Base-by-base conservation (phyloP, 2,888 invertebrate species). In the Xestia ashworthii region DNA sequence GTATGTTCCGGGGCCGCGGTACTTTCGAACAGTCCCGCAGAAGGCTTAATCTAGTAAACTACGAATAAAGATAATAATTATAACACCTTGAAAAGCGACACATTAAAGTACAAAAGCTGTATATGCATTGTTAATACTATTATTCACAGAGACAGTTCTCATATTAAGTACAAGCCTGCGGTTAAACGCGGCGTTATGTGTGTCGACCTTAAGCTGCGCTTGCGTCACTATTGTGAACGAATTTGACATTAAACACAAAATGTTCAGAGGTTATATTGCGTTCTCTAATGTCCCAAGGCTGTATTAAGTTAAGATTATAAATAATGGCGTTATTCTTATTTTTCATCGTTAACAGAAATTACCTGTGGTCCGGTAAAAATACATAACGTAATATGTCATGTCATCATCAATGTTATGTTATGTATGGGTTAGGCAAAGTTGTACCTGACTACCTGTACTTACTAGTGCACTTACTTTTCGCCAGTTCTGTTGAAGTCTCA, bases 171-270 rank as follows among this genome's bases (percentile, higher is more conserved):
- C 50, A 60, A 69, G 71, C 58, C 67, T 58, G 74, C 38, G 78
- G 81, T 76, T 50, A n/a, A 55, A 11, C 41, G 72, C 69, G 38
- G 41, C 41, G 58, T 72, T 75, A 76, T 84, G 75, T 78, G 77
- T 48, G 84, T 66, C 77, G 83, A 89, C 86, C 89, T 89, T 83
- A 83, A 62, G 38, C 12, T n/a, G 71, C 53, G 71, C 79, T 88
- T 87, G 85, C 85, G 75, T 88, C 79, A 87, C 78, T 32, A 79
- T 83, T 81, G 87, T 87, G 83, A 79, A 81, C 84, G 89, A 91
- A 91, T 92, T 91, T 92, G 93, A 93, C 92, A 92, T 93, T 92
- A 91, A 88, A 87, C 87, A 89, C 75, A 87, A 89, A 88, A 89
- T 82, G 84, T 78, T 85, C 77, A 82, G 86, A 93, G 92, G 92